These are phyloP conservation scores for Drosophila pectinifera DNA, from an alignment of 1,140 invertebrate genomes.

Conservation along the genomic window DNA sequence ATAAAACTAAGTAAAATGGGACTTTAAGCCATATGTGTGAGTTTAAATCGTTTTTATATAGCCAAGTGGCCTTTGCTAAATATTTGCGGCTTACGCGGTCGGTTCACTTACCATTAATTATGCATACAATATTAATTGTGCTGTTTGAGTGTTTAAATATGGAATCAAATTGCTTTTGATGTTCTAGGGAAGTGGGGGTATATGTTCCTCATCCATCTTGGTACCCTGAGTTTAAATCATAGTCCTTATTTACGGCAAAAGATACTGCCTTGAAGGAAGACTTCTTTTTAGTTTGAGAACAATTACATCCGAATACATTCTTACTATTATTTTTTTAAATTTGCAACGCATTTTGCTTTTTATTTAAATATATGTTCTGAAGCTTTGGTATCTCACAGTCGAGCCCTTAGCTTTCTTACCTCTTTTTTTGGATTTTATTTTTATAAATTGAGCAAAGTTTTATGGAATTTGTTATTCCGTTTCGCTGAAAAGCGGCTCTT, in stretches of 20 bases:
- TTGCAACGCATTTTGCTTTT: too few species aligned
- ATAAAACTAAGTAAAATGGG: not conserved
- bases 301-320: too few species aligned
- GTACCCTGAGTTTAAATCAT: not conserved
- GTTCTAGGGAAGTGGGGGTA: too few species aligned
- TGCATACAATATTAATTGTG: not conserved
- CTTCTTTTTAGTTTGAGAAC: not conserved
- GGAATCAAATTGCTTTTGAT: not conserved
- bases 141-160: not conserved
- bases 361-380: too few species aligned
- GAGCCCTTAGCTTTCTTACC: not conserved
- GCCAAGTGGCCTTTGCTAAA: not conserved
- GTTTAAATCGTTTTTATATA: not conserved
- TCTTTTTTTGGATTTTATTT: constrained; percentile 7
- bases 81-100: not conserved
- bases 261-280: too few species aligned
- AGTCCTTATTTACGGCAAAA: too few species aligned
- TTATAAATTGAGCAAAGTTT: constrained; percentile 58
- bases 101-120: not conserved
- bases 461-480: constrained; percentile 50
- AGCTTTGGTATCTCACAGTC: not conserved
- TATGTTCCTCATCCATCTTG: too few species aligned
- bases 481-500: constrained; percentile 19
- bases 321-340: not conserved
- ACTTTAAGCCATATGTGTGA: not conserved